These are phyloP conservation scores for Oxytorus armatus DNA, from an alignment of 2,888 invertebrate species.

Conservation along the genomic window DNA sequence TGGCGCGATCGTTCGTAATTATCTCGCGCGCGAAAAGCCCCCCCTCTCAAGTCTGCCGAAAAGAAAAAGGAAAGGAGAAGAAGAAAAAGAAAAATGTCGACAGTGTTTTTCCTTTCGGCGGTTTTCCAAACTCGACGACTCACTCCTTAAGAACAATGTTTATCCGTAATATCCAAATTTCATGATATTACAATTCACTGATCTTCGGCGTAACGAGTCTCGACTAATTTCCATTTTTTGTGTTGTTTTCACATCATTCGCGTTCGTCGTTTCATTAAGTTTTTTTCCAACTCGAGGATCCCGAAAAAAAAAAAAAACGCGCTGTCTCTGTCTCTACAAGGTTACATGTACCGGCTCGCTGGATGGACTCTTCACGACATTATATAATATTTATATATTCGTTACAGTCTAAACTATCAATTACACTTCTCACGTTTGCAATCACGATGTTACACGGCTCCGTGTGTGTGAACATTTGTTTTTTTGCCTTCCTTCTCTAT, in stretches of 20 bases:
- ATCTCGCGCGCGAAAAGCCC: slow-evolving; percentile 40
- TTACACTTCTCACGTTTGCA: slow-evolving; percentile 33
- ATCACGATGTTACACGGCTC: not conserved
- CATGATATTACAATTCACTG: not conserved
- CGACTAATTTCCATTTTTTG: no score
- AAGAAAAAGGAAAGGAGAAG: slow-evolving; percentile 3
- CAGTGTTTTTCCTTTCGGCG: not conserved
- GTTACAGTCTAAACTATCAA: slow-evolving; percentile 46
- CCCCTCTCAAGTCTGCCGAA: slow-evolving; percentile 12
- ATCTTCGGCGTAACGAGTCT: not conserved
- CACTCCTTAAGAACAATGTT: no score
- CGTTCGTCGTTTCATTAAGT: no score
- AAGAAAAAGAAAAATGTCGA: not conserved
- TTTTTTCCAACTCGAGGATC: no score
- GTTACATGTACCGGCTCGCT: slow-evolving; percentile 38
- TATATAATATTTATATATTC: slow-evolving; percentile 42
- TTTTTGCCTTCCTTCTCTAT: no score
- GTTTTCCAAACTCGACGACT: slow-evolving; percentile 21
- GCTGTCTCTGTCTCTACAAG: slow-evolving; percentile 31
- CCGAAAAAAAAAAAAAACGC: slow-evolving; percentile 10
- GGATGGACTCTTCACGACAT: slow-evolving; percentile 65
- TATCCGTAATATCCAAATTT: no score
- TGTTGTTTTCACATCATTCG: not conserved
- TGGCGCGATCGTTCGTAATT: slow-evolving; percentile 70
- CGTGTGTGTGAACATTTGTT: not conserved